These are phyloP conservation scores for Myodes glareolus DNA, from an alignment of 2,113 vertebrate genomes.

Conservation along the genomic window DNA sequence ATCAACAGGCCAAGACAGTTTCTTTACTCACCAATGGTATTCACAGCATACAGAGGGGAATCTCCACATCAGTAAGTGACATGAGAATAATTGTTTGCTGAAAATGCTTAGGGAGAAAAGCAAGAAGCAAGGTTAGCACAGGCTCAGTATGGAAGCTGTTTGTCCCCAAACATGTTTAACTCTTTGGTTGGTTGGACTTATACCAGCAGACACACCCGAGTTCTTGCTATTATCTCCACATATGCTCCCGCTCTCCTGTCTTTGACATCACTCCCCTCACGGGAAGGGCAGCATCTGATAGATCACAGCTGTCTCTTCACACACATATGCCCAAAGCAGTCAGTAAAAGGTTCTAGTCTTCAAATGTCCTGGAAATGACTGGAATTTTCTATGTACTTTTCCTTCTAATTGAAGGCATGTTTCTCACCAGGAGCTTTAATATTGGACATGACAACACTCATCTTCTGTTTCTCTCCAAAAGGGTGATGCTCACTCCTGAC, in stretches of 20 bases:
- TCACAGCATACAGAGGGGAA: too few relatives aligned
- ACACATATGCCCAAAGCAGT: background rate
- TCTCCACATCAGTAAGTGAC: background rate
- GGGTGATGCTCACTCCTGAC: background rate
- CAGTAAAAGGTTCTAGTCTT: background rate
- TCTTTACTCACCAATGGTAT: too few relatives aligned
- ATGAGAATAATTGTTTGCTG: background rate
- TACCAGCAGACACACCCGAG: background rate
- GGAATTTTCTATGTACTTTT: background rate
- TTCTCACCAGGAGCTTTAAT: constrained; percentile 16
- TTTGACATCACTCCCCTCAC: background rate
- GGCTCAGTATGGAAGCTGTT: background rate
- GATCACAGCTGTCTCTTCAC: background rate
- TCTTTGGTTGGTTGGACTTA: background rate
- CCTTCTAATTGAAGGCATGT: background rate
- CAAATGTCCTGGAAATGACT: background rate
- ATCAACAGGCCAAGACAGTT: too few relatives aligned
- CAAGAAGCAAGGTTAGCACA: background rate
- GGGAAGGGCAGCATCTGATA: background rate
- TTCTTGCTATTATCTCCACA: background rate
- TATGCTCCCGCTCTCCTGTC: too few relatives aligned
- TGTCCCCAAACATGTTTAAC: background rate
- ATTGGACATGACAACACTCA: background rate
- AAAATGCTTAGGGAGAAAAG: background rate
- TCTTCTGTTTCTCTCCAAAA: background rate